These are phyloP conservation scores for Rhopalosiphum padi DNA, from an alignment of 1,140 invertebrate genomes.

Conservation along the genomic window DNA sequence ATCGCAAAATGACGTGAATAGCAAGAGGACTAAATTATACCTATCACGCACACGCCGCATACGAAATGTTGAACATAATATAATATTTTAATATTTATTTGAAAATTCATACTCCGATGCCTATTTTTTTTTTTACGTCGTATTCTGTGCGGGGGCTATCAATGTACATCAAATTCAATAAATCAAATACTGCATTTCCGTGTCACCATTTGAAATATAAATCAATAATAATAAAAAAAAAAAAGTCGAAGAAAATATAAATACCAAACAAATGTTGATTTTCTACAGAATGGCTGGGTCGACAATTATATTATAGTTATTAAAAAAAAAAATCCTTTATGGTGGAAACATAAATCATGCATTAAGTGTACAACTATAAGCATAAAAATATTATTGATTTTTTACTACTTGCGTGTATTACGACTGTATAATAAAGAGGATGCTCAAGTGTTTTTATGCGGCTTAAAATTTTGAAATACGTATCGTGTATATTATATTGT, in stretches of 20 bases:
- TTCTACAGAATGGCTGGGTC: background rate
- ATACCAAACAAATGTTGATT: background rate
- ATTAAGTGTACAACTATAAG: background rate
- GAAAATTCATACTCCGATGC: background rate
- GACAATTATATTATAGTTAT: background rate
- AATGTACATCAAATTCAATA: background rate
- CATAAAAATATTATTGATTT: background rate
- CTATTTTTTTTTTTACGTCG: background rate
- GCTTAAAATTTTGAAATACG: background rate
- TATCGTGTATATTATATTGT: background rate
- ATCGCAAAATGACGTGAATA: background rate
- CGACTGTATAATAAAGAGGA: background rate
- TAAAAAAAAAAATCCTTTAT: background rate
- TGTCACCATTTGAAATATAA: background rate
- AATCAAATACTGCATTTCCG: background rate
- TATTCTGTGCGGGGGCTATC: background rate
- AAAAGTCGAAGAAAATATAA: background rate
- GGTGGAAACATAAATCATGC: background rate
- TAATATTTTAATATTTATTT: constrained; percentile 5
- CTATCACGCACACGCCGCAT: background rate
- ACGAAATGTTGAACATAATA: background rate
- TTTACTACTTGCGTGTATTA: background rate
- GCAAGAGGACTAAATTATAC: constrained; percentile 8
- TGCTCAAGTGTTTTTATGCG: background rate
- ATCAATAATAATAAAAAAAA: background rate